Base-by-base conservation (phyloP, 2,797 vertebrate genomes). In the Austrolebias charrua region DNA sequence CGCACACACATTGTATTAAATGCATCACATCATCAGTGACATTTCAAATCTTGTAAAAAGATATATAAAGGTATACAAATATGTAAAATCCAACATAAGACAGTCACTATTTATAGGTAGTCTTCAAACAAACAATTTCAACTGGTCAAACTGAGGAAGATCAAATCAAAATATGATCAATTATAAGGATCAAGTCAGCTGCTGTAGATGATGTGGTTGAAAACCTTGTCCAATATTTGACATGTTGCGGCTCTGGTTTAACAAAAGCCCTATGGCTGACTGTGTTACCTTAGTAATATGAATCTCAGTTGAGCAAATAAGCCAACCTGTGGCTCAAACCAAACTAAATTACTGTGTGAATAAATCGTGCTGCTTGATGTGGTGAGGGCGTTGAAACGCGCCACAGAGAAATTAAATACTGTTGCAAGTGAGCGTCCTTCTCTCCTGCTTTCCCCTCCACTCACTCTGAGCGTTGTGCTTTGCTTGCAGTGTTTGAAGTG, bases 401-500 rank as follows among this genome's bases (percentile, higher is more conserved):
- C 20, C 51, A 8, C 11, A 66, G 24, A 65, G 35, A 63, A 72
- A 55, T 52, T 6, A 69, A 40, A 9, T 20, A 44, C 50, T 1
- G 14, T 55, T n/a, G 16, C 40, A 29, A n/a, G 33, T 14, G 66
- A 28, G 53, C 29, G 55, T 73, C 60, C 71, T 48, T 77, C 49
- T 33, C 4, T 50, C 24, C 9, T 75, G 40, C 59, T 62, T 60
- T 74, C 57, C 58, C 47, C 69, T 69, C 29, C 38, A 15, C 52
- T 72, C 43, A 62, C 57, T 62, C 50, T 78, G 56, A 50, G 14
- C 44, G 69, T 72, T 79, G 53, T 72, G 69, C 65, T 44, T 51
- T 35, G 70, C 55, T 74, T 84, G 82, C 68, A 57, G 54, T 76
- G 73, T 80, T 70, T 85, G 78, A 73, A 73, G 76, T 82, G 80